Evolutionary conservation across 2,113 vertebrate species (phyloP).

Genomic region (Rallus limicola): DNA sequence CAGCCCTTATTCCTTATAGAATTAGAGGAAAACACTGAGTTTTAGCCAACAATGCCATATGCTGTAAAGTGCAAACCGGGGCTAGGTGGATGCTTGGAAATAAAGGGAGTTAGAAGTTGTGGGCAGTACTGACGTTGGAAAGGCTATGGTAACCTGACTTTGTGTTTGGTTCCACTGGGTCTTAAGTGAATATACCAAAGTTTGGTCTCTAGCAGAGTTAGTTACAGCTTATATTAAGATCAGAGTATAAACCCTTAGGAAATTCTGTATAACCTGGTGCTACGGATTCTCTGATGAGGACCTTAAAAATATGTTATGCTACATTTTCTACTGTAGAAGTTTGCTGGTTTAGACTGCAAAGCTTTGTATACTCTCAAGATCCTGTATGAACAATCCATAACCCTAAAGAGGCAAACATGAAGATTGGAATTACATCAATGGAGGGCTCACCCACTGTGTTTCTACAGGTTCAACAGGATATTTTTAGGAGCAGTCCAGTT

Average conservation of each 20-base stretch:
- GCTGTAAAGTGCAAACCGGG: neutral
- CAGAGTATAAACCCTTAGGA: neutral
- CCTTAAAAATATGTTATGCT: neutral
- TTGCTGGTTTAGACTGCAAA: neutral
- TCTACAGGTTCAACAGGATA: neutral
- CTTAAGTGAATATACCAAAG: neutral
- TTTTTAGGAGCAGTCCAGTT: neutral
- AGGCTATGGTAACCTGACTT: neutral
- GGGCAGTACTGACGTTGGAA: neutral
- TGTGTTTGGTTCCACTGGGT: neutral
- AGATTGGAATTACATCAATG: neutral
- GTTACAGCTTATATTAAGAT: neutral
- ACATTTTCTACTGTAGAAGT: neutral
- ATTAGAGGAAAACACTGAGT: neutral
- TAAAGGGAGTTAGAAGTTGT: neutral
- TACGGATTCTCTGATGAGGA: neutral
- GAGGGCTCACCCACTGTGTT: neutral
- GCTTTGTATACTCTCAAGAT: neutral
- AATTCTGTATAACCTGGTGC: neutral
- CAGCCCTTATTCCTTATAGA: neutral
- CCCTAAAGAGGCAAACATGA: neutral
- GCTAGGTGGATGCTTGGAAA: neutral
- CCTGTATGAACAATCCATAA: neutral
- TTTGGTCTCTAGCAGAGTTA: neutral
- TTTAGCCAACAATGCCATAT: neutral